Base-by-base conservation (phyloP, 2,888 invertebrate species). In the Athalia circularis region DNA sequence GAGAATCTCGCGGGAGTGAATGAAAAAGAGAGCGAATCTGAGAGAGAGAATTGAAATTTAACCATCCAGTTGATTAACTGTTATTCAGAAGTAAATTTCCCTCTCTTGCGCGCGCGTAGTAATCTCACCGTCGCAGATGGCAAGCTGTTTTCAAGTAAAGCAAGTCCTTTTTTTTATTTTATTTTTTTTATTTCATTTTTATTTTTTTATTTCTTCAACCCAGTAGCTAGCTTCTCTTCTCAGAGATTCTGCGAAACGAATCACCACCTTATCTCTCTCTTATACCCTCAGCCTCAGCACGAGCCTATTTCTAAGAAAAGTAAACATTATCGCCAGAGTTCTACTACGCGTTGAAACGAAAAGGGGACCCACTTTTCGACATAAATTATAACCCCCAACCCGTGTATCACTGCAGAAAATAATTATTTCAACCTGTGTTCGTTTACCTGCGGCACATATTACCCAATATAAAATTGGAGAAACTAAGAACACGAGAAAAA, bases 11-110 rank as follows among this genome's bases (percentile, higher is more conserved):
- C n/a, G 15, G 67, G 29, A 15, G 70, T 57, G 70, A 72, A 72
- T 57, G 59, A 72, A 57, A 72, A 57, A 72, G 70, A 72, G 70
- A 54, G 54, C 9, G 52, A 52, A 11, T 7, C 52, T 11, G 54
- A 54, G 54, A 54, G 54, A 54, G 54, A 54, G 54, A 54, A n/a
- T 72, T 72, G 59, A 72, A 72, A 72, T 72, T 72, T 59, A 72
- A 72, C 70, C 57, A 72, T 72, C 70, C 15, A 13, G 57, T 72
- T 72, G 70, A 72, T 72, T 72, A 72, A 72, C 57, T 59, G 70
- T 72, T 72, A 72, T 59, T 72, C 70, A 72, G 70, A 57, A 59
- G 59, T 72, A 72, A 57, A 72, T 72, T 72, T 72, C 59, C 70
- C 45, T n/a, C 9, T 43, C 70, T 43, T n/a, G n/a, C 70, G 47